A percentile compares a stretch with the other conserved stretches of the same genome.
These are phyloP conservation scores for Drosophila takahashii DNA, from an alignment of 1,140 invertebrate genomes.

Conservation along the genomic window DNA sequence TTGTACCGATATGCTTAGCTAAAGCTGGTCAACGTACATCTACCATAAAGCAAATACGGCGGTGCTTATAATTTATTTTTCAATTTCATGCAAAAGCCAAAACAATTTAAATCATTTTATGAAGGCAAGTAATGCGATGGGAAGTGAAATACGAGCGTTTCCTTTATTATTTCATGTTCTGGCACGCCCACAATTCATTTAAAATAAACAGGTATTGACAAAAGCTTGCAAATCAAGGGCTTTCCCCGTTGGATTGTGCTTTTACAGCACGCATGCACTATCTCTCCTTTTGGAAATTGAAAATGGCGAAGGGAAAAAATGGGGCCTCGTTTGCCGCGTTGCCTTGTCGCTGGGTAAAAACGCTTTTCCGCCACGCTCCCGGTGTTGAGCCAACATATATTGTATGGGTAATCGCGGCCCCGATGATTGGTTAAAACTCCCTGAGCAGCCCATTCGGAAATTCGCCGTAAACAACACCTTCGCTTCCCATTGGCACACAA, in stretches of 20 bases:
- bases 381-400: slow-evolving; percentile 17
- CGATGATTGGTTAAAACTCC: slow-evolving; percentile 40
- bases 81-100: slow-evolving; percentile 44
- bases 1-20: slow-evolving; percentile 2
- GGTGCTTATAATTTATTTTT: slow-evolving; percentile 42
- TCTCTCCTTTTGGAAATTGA: slow-evolving; percentile 30
- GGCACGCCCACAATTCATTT: slow-evolving; percentile 49
- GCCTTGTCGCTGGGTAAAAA: slow-evolving; percentile 33
- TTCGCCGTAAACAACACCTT: slow-evolving; percentile 37
- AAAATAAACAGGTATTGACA: slow-evolving; percentile 50
- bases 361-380: slow-evolving; percentile 43
- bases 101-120: slow-evolving; percentile 48
- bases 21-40: slow-evolving; percentile 17
- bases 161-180: slow-evolving; percentile 44
- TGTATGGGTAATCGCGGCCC: slow-evolving; percentile 23
- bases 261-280: slow-evolving; percentile 40
- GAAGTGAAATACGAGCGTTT: slow-evolving; percentile 49
- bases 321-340: slow-evolving; percentile 25
- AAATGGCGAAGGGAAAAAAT: slow-evolving; percentile 47
- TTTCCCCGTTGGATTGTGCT: slow-evolving; percentile 25
- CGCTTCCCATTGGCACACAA: slow-evolving; percentile 34
- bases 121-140: slow-evolving; percentile 28
- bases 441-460: slow-evolving; percentile 35
- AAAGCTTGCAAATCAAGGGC: slow-evolving; percentile 47
- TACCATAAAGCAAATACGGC: slow-evolving; percentile 19